Conservation (phyloP, 2,113 vertebrate species). For the Prietella phreatophila region DNA sequence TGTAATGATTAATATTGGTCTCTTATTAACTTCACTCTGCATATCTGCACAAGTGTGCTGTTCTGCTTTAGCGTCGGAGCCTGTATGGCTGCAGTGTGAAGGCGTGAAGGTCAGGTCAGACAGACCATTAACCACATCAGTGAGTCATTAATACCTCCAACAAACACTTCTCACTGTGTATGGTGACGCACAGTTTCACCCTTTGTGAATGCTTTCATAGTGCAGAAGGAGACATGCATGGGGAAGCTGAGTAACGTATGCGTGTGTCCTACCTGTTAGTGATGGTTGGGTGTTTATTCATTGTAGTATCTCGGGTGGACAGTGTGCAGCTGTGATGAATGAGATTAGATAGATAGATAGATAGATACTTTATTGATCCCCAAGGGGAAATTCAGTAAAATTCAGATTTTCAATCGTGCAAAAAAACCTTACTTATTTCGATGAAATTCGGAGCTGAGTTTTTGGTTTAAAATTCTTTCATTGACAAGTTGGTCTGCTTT, state of each 20-base stretch:
- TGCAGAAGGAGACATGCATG: not conserved
- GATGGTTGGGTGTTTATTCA: not conserved
- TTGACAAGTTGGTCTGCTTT: not conserved
- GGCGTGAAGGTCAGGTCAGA: conserved; percentile 45
- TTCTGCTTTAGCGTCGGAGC: not conserved
- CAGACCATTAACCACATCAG: conserved; percentile 27
- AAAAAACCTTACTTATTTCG: not conserved
- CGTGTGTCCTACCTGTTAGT: not conserved
- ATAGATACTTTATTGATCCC: too few species aligned
- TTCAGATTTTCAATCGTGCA: not conserved
- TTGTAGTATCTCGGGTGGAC: not conserved
- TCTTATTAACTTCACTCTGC: not conserved
- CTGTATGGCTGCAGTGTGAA: conserved; percentile 17
- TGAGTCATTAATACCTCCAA: conserved; percentile 46
- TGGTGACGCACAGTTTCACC: conserved; percentile 22
- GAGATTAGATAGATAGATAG: too few species aligned
- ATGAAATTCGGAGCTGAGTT: not conserved
- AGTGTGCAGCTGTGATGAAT: not conserved
- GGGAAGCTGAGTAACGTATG: not conserved
- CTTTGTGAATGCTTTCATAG: not conserved
- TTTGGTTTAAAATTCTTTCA: not conserved
- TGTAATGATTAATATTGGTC: not conserved
- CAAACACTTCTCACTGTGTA: conserved; percentile 25
- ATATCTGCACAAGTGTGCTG: not conserved
- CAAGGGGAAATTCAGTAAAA: too few species aligned